A percentile compares a stretch with the other conserved stretches of the same genome.
phyloP scores from a whole-genome alignment of 2,113 vertebrate genomes.

The Odocoileus virginianus region DNA sequence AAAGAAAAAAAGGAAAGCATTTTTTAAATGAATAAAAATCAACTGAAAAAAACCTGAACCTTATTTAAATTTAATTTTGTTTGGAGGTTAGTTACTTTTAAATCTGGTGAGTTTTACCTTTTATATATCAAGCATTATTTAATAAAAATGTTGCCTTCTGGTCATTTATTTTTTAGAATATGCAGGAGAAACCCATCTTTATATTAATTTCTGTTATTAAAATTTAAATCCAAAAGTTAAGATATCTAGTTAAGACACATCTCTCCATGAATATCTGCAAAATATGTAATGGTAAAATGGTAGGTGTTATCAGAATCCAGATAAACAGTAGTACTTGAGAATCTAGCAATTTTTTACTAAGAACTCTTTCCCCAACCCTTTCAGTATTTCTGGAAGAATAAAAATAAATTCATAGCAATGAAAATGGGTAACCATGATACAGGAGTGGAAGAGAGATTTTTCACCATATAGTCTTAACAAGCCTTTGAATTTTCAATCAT shows the following conservation, averaged over 20 bases:
- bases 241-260: not conserved
- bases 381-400: not conserved
- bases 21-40: not conserved
- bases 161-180: not conserved
- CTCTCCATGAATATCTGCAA: not conserved
- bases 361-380: not conserved
- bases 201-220: not conserved
- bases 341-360: not conserved
- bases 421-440: not conserved
- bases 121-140: not conserved
- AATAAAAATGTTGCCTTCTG: not conserved
- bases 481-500: not conserved
- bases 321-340: not conserved
- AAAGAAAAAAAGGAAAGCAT: not conserved
- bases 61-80: not conserved
- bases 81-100: slow-evolving; percentile 3
- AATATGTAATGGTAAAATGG: not conserved
- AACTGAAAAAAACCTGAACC: not conserved
- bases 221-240: not conserved
- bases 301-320: not conserved
- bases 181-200: not conserved
- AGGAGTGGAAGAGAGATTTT: not conserved
- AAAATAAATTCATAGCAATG: not conserved
- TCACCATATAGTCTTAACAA: not conserved
- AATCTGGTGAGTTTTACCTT: not conserved